Percentiles rank a stretch among this genome's conserved stretches.
Conservation (phyloP, 2,888 invertebrate species). For the Agonopterix arenella region DNA sequence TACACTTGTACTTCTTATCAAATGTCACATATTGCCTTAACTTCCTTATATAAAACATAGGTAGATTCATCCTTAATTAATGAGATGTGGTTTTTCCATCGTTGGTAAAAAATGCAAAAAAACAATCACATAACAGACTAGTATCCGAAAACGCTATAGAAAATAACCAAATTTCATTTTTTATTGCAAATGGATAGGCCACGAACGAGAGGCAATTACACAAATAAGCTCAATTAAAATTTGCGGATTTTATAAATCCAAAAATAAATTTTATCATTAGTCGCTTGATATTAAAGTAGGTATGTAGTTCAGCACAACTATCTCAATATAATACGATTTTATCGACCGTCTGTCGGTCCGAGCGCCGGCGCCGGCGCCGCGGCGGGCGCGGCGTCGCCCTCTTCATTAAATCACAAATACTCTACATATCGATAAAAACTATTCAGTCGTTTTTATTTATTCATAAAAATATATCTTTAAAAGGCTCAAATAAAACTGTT, state of each 20-base stretch:
- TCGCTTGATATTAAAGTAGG: conserved; percentile 35
- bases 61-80: conserved; percentile 67
- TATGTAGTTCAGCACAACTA: conserved; percentile 60
- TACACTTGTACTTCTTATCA: conserved; percentile 48
- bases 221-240: conserved; percentile 63
- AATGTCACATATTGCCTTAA: conserved; percentile 64
- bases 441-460: conserved; percentile 75
- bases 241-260: conserved; percentile 69
- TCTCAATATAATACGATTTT: conserved; percentile 70
- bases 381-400: conserved; percentile 42
- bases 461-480: conserved; percentile 75
- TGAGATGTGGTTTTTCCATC: conserved; percentile 67
- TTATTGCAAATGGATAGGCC: conserved; percentile 67
- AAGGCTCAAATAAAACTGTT: conserved; percentile 73
- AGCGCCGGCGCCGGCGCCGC: conserved; percentile 42
- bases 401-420: conserved; percentile 70
- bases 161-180: conserved; percentile 50
- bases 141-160: conserved; percentile 65
- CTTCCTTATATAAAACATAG: conserved; percentile 45
- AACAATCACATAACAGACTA: conserved; percentile 75
- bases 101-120: conserved; percentile 68
- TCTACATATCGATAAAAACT: conserved; percentile 72
- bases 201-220: conserved; percentile 62
- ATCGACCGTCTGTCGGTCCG: conserved; percentile 37
- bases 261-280: conserved; percentile 40